A percentile compares a stretch with the other conserved stretches of the same genome.
Conservation (phyloP, 2,888 invertebrate genomes). For the Lasioglossum vierecki region DNA sequence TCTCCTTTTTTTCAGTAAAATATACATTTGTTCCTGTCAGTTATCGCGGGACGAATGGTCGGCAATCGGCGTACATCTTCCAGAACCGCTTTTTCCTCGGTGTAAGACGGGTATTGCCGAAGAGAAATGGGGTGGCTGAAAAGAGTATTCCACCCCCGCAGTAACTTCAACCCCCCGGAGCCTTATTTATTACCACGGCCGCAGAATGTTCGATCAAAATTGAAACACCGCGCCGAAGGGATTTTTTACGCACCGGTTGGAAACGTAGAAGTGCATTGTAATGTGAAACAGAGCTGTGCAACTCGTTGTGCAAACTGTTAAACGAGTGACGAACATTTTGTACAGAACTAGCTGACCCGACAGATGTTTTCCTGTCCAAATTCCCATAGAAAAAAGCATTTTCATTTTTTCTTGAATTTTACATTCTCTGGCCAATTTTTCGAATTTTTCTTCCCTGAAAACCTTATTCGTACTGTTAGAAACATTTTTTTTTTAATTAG, state of each 20-base stretch:
- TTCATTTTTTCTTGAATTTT: no score
- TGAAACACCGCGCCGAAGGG: neutral
- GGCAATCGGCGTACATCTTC: constrained; percentile 15
- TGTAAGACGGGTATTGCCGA: constrained; percentile 7
- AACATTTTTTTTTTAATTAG: no score
- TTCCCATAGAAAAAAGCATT: no score
- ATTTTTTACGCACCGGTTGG: neutral
- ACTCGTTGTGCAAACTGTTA: no score
- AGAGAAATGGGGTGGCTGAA: constrained; percentile 20
- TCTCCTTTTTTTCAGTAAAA: neutral
- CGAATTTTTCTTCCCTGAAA: no score
- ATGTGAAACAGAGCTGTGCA: neutral
- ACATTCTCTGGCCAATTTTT: no score
- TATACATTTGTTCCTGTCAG: constrained; percentile 13
- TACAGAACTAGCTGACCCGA: no score
- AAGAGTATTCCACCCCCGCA: neutral
- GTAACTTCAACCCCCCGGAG: neutral
- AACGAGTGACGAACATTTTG: neutral
- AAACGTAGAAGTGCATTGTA: neutral
- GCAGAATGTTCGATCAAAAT: neutral
- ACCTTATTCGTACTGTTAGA: no score
- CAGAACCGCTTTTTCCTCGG: neutral
- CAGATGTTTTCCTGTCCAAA: no score
- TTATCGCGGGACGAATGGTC: constrained; percentile 21
- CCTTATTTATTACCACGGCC: constrained; percentile 15